Percentiles rank a stretch among this genome's conserved stretches.
These are phyloP conservation scores for Ammodytes marinus DNA, from an alignment of 2,113 vertebrate genomes.

Conservation along the genomic window DNA sequence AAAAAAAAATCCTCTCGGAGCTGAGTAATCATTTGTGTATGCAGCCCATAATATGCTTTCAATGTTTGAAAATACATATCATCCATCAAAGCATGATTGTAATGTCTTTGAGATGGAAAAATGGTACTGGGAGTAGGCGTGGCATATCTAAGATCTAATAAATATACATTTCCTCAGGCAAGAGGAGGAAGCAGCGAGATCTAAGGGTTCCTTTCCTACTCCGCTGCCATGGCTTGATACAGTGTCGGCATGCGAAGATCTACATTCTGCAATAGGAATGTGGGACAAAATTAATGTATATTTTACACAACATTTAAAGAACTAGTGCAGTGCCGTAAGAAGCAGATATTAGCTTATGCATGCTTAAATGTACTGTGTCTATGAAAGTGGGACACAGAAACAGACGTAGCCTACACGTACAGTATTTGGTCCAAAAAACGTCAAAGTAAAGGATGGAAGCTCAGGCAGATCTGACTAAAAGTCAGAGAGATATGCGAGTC, in stretches of 20 bases:
- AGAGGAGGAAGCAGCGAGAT: constrained; percentile 64
- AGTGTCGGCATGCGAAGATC: constrained; percentile 58
- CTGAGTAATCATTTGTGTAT: constrained; percentile 80
- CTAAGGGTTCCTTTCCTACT: constrained; percentile 74
- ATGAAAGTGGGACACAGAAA: too few species aligned
- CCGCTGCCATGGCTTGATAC: constrained; percentile 67
- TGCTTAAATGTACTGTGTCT: too few species aligned
- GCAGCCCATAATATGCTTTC: constrained; percentile 74
- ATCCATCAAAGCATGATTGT: constrained; percentile 80
- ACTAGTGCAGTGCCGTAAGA: too few species aligned
- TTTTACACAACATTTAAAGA: neutral
- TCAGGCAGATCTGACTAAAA: too few species aligned
- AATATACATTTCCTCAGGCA: constrained; percentile 80
- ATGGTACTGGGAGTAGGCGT: constrained; percentile 75
- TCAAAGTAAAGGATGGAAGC: too few species aligned
- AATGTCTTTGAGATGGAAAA: constrained; percentile 78
- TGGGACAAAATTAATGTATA: constrained; percentile 37
- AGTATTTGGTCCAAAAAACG: too few species aligned
- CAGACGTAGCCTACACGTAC: too few species aligned
- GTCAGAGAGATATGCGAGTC: too few species aligned
- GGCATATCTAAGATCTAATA: constrained; percentile 80
- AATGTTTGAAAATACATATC: constrained; percentile 80
- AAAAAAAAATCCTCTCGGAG: constrained; percentile 37
- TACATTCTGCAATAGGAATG: constrained; percentile 41
- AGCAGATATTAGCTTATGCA: too few species aligned